Base-by-base conservation (phyloP, 2,888 invertebrate species). In the Seira musarum region DNA sequence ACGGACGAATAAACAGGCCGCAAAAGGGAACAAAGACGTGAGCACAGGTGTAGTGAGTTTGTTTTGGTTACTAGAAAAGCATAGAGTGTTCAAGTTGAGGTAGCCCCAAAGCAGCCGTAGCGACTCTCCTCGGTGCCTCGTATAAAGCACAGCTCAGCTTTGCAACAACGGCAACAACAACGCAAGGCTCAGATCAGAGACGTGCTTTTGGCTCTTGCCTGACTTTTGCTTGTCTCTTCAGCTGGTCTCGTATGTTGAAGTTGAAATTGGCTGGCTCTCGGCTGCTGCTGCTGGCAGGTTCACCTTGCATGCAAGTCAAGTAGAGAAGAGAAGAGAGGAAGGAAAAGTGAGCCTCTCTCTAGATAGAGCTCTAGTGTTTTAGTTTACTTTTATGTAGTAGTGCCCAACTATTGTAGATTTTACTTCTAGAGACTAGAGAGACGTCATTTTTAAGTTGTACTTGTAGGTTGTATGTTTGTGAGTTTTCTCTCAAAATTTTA, bases 381-480 rank as follows among this genome's bases (percentile, higher is more conserved):
- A 60, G 60, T 74, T 61, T 68, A 46, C 53, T 61, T 75, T 65
- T 73, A 53, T 74, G 46, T 22, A 60, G 57, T 67, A 75, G 65
- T 49, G 25, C 65, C 57, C 66, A 64, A 64, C 17, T 40, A 66
- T 13, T 13, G 66, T 68, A 68, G 68, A 46, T 53, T 66, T 67
- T 74, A 61, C 61, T 61, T 75, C 24, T 65, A 73, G 75, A 75
- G 75, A 8, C 2, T 8, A 53, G 53, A 53, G 53, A 53, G 53
- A 69, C 76, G 76, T 77, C 76, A 70, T 77, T 77, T 73, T 77
- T 77, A 77, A 77, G 76, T 77, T 77, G 76, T 77, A 77, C 69
- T 75, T 70, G 64, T 77, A 70, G 76, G 40, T 77, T 77, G 76
- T 77, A 70, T 77, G 76, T 13, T 77, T 77, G 76, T 70, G 69